phyloP scores from a whole-genome alignment of 1,140 invertebrate genomes.

The Centruroides sculpturatus region DNA sequence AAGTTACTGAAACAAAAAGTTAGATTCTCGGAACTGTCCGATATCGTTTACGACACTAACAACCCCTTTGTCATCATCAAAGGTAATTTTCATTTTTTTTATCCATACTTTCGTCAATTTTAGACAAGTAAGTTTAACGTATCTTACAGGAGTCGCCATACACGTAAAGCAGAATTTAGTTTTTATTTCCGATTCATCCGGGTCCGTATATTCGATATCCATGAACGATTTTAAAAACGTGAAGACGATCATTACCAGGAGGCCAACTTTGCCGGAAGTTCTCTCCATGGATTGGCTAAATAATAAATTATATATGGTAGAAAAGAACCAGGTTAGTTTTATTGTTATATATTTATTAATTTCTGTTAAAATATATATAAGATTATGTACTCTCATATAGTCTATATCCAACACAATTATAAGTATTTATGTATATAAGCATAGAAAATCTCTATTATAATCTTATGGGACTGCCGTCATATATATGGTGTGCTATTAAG shows the following conservation, averaged over 20 bases:
- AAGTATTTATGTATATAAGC: too few relatives aligned
- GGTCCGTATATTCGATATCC: slow-evolving; percentile 13
- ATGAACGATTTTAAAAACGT: slow-evolving; percentile 13
- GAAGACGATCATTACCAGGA: slow-evolving; percentile 37
- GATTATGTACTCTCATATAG: too few relatives aligned
- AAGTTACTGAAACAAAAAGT: slow-evolving; percentile 50
- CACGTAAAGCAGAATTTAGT: slow-evolving; percentile 50
- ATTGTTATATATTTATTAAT: too few relatives aligned
- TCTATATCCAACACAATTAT: too few relatives aligned
- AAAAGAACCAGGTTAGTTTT: too few relatives aligned
- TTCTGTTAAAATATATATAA: too few relatives aligned
- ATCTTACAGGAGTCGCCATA: slow-evolving; percentile 48
- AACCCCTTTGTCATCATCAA: slow-evolving; percentile 14
- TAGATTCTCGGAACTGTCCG: slow-evolving; percentile 46
- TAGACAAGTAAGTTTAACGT: too few relatives aligned
- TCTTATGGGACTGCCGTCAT: too few relatives aligned
- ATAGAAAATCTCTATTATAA: too few relatives aligned
- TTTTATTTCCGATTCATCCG: slow-evolving; percentile 53
- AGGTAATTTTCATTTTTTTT: slow-evolving; percentile 16
- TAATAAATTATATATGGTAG: slow-evolving; percentile 37
- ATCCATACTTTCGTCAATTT: too few relatives aligned
- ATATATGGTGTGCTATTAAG: too few relatives aligned
- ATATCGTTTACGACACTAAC: slow-evolving; percentile 33
- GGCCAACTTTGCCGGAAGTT: slow-evolving; percentile 39
- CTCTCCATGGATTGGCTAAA: slow-evolving; percentile 79